Evolutionary conservation across 1,140 invertebrate species (phyloP).

Genomic region (Lucilia cuprina): DNA sequence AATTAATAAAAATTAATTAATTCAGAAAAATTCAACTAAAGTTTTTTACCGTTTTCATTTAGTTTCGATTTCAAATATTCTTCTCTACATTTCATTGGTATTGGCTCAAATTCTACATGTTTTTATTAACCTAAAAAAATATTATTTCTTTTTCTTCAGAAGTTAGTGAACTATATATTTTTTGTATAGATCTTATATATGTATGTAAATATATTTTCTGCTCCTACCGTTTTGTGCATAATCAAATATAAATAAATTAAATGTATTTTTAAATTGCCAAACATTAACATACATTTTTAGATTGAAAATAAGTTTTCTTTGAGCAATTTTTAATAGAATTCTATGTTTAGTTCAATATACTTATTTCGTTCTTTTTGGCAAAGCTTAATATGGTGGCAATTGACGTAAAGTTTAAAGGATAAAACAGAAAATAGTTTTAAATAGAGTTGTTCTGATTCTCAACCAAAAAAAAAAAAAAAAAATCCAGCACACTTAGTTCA

Average conservation of each 20-base stretch:
- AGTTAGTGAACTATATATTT: slow-evolving; percentile 24
- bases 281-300: not conserved
- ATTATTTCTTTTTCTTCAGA: not conserved
- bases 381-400: not conserved
- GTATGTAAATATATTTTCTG: too few species aligned
- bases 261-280: not conserved
- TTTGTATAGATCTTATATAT: not conserved
- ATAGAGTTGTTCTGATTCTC: not conserved
- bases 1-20: too few species aligned
- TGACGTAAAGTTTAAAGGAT: not conserved
- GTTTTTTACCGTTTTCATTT: not conserved
- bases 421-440: not conserved
- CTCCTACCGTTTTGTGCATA: not conserved
- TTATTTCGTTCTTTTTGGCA: not conserved
- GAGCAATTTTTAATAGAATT: not conserved
- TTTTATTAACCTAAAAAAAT: slow-evolving; percentile 27
- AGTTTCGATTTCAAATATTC: not conserved
- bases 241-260: not conserved
- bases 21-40: too few species aligned
- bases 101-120: slow-evolving; percentile 15
- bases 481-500: not conserved
- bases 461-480: not conserved
- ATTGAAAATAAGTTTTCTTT: not conserved
- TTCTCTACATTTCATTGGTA: not conserved
- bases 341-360: not conserved